Evolutionary conservation across 1,140 invertebrate genomes (phyloP).

Genomic region (Drosophila elegans): DNA sequence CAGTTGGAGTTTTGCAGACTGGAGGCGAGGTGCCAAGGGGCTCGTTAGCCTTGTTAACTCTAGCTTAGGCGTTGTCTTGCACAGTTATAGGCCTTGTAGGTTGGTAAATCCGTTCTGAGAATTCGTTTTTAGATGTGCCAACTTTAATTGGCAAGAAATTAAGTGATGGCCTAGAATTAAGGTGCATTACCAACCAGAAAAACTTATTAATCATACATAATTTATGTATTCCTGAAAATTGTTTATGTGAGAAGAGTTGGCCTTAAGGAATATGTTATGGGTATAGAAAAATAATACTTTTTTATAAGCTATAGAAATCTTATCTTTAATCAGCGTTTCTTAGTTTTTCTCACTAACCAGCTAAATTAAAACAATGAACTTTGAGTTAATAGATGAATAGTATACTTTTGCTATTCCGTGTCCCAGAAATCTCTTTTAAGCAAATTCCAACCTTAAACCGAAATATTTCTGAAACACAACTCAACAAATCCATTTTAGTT

Average conservation of each 20-base stretch:
- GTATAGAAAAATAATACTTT: background rate
- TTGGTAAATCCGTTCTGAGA: constrained; percentile 44
- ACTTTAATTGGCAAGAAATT: constrained; percentile 36
- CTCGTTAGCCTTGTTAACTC: constrained; percentile 48
- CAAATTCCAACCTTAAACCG: too few relatives aligned
- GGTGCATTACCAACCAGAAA: constrained; percentile 11
- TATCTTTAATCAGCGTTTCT: too few relatives aligned
- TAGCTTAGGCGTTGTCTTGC: constrained; percentile 37
- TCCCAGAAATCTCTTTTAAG: too few relatives aligned
- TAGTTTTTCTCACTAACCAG: too few relatives aligned
- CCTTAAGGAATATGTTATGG: background rate
- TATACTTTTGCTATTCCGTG: too few relatives aligned
- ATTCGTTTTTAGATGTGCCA: constrained; percentile 29
- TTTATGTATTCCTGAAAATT: background rate
- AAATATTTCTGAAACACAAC: too few relatives aligned
- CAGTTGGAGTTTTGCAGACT: constrained; percentile 7
- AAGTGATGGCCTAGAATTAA: constrained; percentile 4
- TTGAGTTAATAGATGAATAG: too few relatives aligned
- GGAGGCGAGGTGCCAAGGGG: constrained; percentile 7
- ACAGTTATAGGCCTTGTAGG: constrained; percentile 41
- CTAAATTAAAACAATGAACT: too few relatives aligned
- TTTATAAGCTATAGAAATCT: background rate
- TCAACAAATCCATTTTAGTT: too few relatives aligned
- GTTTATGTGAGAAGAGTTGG: constrained; percentile 2
- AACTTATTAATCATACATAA: background rate